phyloP scores from a whole-genome alignment of 2,113 vertebrate species.

The Kryptolebias marmoratus region DNA sequence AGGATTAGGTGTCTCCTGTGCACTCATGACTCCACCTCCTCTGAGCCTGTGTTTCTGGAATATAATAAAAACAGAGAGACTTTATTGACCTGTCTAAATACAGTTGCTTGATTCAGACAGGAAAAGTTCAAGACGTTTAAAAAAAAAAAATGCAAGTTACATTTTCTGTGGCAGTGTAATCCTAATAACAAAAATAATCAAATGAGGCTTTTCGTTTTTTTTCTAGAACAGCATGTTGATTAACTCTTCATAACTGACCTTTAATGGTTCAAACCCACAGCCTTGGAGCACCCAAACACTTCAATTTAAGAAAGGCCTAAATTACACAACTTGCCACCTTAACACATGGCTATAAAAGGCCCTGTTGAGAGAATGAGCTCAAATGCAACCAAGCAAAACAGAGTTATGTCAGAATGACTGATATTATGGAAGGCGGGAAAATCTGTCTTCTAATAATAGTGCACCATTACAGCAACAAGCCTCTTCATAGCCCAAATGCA shows the following conservation, averaged over 20 bases:
- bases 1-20: conserved; percentile 72
- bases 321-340: conserved; percentile 65
- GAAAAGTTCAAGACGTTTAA: conserved; percentile 3
- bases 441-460: conserved; percentile 65
- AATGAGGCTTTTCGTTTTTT: not conserved
- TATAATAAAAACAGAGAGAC: conserved; percentile 22
- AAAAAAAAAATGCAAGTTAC: not conserved
- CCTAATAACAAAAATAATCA: conserved; percentile 9
- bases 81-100: conserved; percentile 24
- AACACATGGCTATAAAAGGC: conserved; percentile 68
- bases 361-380: conserved; percentile 64
- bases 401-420: conserved; percentile 66
- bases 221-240: conserved; percentile 16
- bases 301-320: conserved; percentile 68
- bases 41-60: conserved; percentile 64
- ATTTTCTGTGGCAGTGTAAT: conserved; percentile 13
- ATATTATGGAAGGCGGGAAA: conserved; percentile 67
- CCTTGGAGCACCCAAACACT: conserved; percentile 47
- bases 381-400: conserved; percentile 71
- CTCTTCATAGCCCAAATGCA: conserved; percentile 57
- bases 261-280: conserved; percentile 51
- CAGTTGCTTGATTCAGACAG: not conserved
- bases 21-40: conserved; percentile 79
- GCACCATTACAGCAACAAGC: conserved; percentile 52
- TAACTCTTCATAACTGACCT: conserved; percentile 41